These are phyloP conservation scores for Melanotaenia nigrans DNA, from an alignment of 2,797 vertebrate species.

Conservation along the genomic window DNA sequence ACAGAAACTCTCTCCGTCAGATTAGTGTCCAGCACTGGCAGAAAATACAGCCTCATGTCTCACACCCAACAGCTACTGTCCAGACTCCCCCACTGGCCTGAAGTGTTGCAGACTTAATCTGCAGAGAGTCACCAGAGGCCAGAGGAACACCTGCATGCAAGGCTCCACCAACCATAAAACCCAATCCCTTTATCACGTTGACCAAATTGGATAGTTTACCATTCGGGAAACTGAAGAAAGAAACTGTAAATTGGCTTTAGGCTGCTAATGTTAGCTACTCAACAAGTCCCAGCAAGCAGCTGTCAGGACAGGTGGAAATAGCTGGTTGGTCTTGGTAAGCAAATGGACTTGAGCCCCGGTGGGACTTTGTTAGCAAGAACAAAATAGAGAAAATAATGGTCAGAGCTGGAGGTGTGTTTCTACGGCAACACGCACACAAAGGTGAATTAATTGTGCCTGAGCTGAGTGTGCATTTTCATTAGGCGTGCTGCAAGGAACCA, in stretches of 20 bases:
- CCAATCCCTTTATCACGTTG: slow-evolving; percentile 26
- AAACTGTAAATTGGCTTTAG: slow-evolving; percentile 44
- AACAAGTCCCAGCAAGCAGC: slow-evolving; percentile 43
- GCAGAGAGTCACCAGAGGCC: slow-evolving; percentile 46
- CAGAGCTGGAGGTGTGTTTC: slow-evolving; percentile 37
- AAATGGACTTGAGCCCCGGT: slow-evolving; percentile 41
- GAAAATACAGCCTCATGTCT: slow-evolving; percentile 53
- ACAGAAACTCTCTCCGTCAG: slow-evolving; percentile 66
- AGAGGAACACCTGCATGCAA: slow-evolving; percentile 54
- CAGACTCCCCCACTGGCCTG: slow-evolving; percentile 24
- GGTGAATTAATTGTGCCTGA: slow-evolving; percentile 52
- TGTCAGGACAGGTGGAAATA: slow-evolving; percentile 36
- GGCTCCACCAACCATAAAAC: slow-evolving; percentile 35
- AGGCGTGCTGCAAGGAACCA: slow-evolving; percentile 17
- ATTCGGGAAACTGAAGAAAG: slow-evolving; percentile 37
- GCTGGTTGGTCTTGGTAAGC: slow-evolving; percentile 33
- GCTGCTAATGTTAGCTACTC: slow-evolving; percentile 37
- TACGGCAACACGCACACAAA: slow-evolving; percentile 24
- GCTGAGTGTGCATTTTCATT: slow-evolving; percentile 41
- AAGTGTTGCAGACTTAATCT: slow-evolving; percentile 57
- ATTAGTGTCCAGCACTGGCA: slow-evolving; percentile 65
- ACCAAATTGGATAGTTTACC: slow-evolving; percentile 62
- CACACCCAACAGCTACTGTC: slow-evolving; percentile 44
- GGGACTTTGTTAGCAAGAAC: slow-evolving; percentile 47
- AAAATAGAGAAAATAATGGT: slow-evolving; percentile 40